Base-by-base conservation (phyloP, 37 sponge, comb jelly and placozoan genomes). In the Cliona cf. orientalis region DNA sequence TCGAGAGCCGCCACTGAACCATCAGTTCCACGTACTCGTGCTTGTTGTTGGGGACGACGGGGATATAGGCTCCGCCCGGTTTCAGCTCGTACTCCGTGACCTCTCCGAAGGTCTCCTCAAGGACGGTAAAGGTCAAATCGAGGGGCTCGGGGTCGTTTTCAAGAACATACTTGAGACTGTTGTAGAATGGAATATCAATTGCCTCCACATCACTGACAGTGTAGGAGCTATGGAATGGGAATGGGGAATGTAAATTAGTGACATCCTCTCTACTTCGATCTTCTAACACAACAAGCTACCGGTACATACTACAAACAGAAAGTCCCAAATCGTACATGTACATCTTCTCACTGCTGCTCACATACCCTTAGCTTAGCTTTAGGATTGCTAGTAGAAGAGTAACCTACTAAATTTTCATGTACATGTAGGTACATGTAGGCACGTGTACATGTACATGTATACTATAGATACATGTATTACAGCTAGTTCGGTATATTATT, bases 21-120 rank as follows among this genome's bases (percentile, higher is more conserved):
- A 96, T 84, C 43, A 96, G 89, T 14, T 96, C 92, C 5, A 96
- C 77, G 60, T 96, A 96, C 57, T 88, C 79, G 1, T 0, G 29
- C 71, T 94, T 96, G 84, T 93, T 93, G 2, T 53, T 43, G 28
- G 93, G 80, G 1, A 78, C 91, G 7, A 96, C 95, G 1, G 62
- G 38, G 2, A 91, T 76, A n/a, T 84, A 28, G 0, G 66, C 74
- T 23, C 95, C 95, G 34, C 71, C 83, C 19, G 69, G 71, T 45
- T 81, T 88, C 69, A 95, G 62, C 65, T 95, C 95, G 6, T 72
- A 58, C 82, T 88, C 88, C 0, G 31, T 41, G 31, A 69, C n/a
- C 85, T 98, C 88, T 69, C 99, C 99, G 84, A 95, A 93, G 12
- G 78, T 74, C 62, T 93, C 94, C 84, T 98, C 99, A 57, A 87